These are phyloP conservation scores for Julus scandinavius DNA, from an alignment of 2,888 invertebrate genomes.

Conservation along the genomic window DNA sequence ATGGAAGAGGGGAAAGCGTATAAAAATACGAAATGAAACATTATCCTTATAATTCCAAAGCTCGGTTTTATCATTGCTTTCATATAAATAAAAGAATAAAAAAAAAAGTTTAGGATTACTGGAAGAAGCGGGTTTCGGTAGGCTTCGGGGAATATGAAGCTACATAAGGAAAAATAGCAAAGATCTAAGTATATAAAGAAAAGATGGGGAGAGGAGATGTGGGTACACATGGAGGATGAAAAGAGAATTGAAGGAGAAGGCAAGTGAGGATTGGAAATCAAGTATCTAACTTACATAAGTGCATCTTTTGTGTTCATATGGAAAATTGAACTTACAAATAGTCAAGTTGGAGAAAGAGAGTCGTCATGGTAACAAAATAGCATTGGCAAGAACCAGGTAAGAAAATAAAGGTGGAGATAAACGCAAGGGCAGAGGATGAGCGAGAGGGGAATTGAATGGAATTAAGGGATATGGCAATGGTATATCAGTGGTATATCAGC, in stretches of 20 bases:
- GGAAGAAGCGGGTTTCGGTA: background rate
- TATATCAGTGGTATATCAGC: conserved; percentile 25
- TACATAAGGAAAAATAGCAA: background rate
- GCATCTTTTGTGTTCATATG: conserved; percentile 36
- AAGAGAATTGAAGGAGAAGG: background rate
- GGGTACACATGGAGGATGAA: background rate
- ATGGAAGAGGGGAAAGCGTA: background rate
- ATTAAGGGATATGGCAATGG: conserved; percentile 16
- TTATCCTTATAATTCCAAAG: background rate
- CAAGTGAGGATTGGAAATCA: conserved; percentile 29
- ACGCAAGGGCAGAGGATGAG: background rate
- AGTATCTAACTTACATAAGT: conserved; percentile 20
- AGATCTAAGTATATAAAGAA: background rate
- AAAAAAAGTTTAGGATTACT: background rate
- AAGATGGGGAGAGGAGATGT: background rate
- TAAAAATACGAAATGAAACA: background rate
- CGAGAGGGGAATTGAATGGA: conserved; percentile 18
- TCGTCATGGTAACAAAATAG: conserved; percentile 23
- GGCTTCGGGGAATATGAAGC: background rate
- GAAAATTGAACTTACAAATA: conserved; percentile 26
- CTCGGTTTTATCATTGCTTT: background rate
- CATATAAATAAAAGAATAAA: background rate
- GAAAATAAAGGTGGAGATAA: background rate
- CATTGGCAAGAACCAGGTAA: conserved; percentile 26
- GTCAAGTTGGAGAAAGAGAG: conserved; percentile 2